Base-by-base conservation (phyloP, 2,797 vertebrate species). In the Gallirallus australis region DNA sequence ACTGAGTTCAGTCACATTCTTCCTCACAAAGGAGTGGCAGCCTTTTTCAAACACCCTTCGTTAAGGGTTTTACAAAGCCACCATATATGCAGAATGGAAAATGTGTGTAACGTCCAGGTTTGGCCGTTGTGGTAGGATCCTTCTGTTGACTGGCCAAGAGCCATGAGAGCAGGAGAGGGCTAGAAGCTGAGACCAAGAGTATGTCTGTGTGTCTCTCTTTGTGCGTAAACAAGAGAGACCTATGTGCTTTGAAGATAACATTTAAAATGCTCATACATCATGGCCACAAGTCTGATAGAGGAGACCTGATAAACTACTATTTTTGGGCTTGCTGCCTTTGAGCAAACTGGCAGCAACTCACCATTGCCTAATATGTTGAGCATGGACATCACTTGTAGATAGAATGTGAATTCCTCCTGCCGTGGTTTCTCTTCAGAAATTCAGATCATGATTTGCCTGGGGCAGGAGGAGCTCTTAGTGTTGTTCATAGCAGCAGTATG, bases 381-480 rank as follows among this genome's bases (percentile, higher is more conserved):
- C 57, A 15, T 31, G 87, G 89, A 5, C 72, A 65, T 90, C 54
- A 9, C 54, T 87, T 65, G 57, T 72, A 86, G 70, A 27, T 86
- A 11, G 11, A 72, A 31, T 92, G 47, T 1, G 3, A 52, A 66
- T 63, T 87, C 69, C 28, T 90, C 31, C 85, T 90, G 76, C 72
- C 0, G 0, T 53, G 75, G 79, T 86, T 95, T 70, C 64, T 68
- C 78, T 73, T 94, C 86, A 88, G 71, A 81, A 91, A 72, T 76
- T 63, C 91, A 86, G 82, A 75, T 79, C 35, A 19, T 91, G 69
- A 15, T 64, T 76, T 94, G 91, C 91, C 84, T 94, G 89, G 79
- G 87, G 86, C 94, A 87, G 82, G 71, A 88, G 86, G 54, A 89
- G 60, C 71, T 92, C 91, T 94, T 53, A 30, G 64, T 28, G 81